Conservation (phyloP, 2,113 vertebrate species). For the Callipepla squamata region DNA sequence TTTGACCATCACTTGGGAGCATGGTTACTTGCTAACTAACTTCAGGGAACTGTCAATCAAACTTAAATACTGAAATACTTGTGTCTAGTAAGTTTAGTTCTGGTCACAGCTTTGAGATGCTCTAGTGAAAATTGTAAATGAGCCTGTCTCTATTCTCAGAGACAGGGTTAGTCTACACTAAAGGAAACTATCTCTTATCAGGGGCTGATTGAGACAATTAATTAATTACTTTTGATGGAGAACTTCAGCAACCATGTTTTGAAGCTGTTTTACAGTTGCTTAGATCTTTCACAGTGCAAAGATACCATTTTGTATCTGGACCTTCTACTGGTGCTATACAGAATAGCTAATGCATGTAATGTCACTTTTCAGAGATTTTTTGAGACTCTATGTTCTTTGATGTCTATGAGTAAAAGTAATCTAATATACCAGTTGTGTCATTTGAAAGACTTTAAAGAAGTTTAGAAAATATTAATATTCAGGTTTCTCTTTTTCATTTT, state of each 20-base stretch:
- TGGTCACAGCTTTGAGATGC: slow-evolving; percentile 14
- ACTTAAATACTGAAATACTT: slow-evolving; percentile 10
- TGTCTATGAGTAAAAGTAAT: slow-evolving; percentile 30
- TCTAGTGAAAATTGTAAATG: not conserved
- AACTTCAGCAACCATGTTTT: not conserved
- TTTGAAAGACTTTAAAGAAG: not conserved
- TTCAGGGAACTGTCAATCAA: not conserved
- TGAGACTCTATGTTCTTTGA: slow-evolving; percentile 21
- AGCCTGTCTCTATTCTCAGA: not conserved
- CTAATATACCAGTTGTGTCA: not conserved
- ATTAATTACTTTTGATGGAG: not conserved
- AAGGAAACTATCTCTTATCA: not conserved
- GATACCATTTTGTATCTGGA: not conserved
- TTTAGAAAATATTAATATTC: not conserved
- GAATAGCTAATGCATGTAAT: not conserved
- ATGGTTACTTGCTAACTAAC: not conserved
- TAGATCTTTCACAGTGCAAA: not conserved
- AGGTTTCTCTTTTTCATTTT: not conserved
- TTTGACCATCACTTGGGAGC: not conserved
- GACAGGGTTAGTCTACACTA: not conserved
- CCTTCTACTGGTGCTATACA: not conserved
- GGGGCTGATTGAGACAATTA: not conserved
- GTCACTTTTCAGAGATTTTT: not conserved
- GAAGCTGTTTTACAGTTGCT: slow-evolving; percentile 13
- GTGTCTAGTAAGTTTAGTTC: slow-evolving; percentile 2